These are phyloP conservation scores for Chaetophractus vellerosus DNA, from an alignment of 2,797 vertebrate species.

Conservation along the genomic window DNA sequence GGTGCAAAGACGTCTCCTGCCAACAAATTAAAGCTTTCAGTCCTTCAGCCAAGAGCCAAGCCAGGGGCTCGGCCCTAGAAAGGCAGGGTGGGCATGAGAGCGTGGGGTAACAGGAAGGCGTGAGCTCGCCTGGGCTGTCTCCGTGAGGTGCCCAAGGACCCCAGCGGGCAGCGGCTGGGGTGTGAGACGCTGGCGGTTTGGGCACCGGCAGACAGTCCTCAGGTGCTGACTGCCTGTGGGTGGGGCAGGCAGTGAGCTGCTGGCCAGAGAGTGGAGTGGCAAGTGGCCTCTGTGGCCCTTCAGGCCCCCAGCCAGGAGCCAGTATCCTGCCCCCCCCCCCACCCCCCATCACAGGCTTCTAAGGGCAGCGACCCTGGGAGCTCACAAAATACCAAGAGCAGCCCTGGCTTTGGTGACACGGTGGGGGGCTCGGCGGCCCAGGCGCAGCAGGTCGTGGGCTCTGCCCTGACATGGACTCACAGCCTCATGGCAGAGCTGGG, in stretches of 20 bases:
- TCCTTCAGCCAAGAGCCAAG: conserved; percentile 8
- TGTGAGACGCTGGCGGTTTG: not conserved
- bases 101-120: no score
- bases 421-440: not conserved
- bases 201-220: not conserved
- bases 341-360: not conserved
- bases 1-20: conserved; percentile 42
- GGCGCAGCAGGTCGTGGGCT: not conserved
- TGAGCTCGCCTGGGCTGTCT: no score
- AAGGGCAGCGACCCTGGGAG: not conserved
- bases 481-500: not conserved
- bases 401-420: not conserved
- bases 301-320: not conserved
- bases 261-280: not conserved
- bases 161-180: fast-evolving
- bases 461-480: not conserved
- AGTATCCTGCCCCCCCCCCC: not conserved
- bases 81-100: not conserved
- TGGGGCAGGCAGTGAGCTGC: not conserved
- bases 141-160: fast-evolving
- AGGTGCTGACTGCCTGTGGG: not conserved
- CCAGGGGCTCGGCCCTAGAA: not conserved
- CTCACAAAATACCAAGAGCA: not conserved
- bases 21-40: no score
- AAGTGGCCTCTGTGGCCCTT: not conserved